Conservation (phyloP, 2,888 invertebrate species). For the Bugulina stolonifera region DNA sequence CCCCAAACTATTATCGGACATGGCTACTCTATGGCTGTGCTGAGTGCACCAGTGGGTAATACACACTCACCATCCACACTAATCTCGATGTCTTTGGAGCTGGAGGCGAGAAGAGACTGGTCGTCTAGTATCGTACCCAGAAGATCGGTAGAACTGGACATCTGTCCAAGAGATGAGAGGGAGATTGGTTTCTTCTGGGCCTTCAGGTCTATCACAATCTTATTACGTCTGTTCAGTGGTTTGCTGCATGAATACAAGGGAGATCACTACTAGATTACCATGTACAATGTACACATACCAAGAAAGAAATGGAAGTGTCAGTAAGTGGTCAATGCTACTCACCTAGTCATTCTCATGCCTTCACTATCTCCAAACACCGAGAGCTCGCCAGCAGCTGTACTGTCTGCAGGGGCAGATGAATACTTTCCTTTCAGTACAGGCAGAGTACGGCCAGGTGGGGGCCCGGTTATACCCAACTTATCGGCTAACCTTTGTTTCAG, state of each 20-base stretch:
- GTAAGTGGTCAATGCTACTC: no score
- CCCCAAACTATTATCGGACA: no score
- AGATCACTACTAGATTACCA: no score
- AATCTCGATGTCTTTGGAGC: constrained; percentile 23
- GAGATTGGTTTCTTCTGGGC: not conserved
- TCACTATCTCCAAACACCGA: constrained; percentile 6
- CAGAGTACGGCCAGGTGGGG: constrained; percentile 40
- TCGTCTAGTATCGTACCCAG: not conserved
- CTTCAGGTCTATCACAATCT: not conserved
- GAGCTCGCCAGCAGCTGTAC: not conserved
- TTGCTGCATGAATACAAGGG: not conserved
- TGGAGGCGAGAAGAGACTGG: constrained; percentile 15
- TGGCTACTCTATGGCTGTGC: no score
- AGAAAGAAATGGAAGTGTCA: no score
- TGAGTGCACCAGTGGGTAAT: no score
- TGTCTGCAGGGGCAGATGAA: not conserved
- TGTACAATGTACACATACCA: no score
- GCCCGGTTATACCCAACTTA: constrained; percentile 39
- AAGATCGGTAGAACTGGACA: constrained; percentile 4
- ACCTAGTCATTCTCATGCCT: not conserved
- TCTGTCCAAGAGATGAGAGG: not conserved
- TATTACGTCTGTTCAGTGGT: not conserved
- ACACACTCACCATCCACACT: not conserved
- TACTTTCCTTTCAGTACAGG: constrained; percentile 36
- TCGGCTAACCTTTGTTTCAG: constrained; percentile 42